A percentile compares a stretch with the other conserved stretches of the same genome.
These are phyloP conservation scores for Antennarius maculatus DNA, from an alignment of 2,797 vertebrate genomes.

Conservation along the genomic window DNA sequence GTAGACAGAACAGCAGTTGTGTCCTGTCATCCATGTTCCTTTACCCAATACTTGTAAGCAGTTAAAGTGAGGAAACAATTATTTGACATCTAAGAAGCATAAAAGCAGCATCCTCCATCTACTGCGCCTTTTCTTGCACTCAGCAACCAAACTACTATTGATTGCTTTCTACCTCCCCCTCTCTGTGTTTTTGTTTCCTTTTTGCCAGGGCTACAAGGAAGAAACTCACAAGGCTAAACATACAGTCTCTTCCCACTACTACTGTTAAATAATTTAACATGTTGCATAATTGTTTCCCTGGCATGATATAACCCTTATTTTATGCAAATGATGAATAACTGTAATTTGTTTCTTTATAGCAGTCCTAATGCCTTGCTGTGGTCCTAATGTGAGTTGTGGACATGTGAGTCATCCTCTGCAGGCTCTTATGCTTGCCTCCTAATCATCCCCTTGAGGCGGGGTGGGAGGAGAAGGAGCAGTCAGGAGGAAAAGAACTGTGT, in stretches of 20 bases:
- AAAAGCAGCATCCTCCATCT: constrained; percentile 11
- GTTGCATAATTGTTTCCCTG: constrained; percentile 30
- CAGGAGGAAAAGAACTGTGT: constrained; percentile 24
- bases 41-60: constrained; percentile 2
- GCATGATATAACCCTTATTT: constrained; percentile 23
- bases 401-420: constrained; percentile 46
- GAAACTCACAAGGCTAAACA: constrained; percentile 19
- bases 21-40: not conserved
- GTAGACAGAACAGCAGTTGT: not conserved
- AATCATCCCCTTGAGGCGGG: constrained; percentile 39
- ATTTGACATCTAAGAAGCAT: constrained; percentile 29
- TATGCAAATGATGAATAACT: constrained; percentile 26
- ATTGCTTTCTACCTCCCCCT: constrained; percentile 4
- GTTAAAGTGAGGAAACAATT: constrained; percentile 16
- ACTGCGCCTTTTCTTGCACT: constrained; percentile 20
- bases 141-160: constrained; percentile 45
- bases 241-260: constrained; percentile 12
- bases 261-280: constrained; percentile 42
- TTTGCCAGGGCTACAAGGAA: not conserved
- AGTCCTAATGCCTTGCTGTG: constrained; percentile 14
- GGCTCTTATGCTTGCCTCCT: constrained; percentile 33
- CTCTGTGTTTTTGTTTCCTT: constrained; percentile 4
- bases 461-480: constrained; percentile 16
- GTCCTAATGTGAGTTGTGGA: constrained; percentile 37
- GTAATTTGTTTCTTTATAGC: constrained; percentile 27